These are phyloP conservation scores for Ptilorrhoa leucosticta DNA, from an alignment of 2,113 vertebrate species.

Conservation along the genomic window DNA sequence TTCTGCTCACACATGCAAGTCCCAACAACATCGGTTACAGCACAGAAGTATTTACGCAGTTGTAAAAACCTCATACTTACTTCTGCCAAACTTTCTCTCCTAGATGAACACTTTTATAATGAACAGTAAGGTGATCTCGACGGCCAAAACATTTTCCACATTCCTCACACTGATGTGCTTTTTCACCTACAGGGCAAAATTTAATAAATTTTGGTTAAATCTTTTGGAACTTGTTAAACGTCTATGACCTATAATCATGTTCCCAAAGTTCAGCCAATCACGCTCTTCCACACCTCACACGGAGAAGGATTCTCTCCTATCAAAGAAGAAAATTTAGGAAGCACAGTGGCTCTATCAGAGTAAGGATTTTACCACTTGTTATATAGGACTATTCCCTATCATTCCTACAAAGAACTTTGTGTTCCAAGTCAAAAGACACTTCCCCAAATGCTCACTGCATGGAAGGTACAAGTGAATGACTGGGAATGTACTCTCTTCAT, in stretches of 20 bases:
- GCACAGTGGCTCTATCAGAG: background rate
- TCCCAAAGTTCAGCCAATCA: background rate
- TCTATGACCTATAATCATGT: background rate
- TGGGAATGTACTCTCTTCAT: background rate
- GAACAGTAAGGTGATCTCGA: slow-evolving; percentile 93
- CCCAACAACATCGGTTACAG: background rate
- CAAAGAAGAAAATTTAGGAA: background rate
- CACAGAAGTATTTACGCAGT: background rate
- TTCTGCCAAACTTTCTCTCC: slow-evolving; percentile 98
- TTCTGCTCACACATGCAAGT: background rate
- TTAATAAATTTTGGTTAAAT: background rate
- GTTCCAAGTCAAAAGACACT: background rate
- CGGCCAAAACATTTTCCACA: slow-evolving; percentile 97
- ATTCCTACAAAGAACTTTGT: background rate
- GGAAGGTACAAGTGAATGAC: background rate
- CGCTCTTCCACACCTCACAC: background rate
- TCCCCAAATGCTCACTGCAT: background rate
- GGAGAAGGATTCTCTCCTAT: background rate
- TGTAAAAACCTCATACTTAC: slow-evolving; percentile 68
- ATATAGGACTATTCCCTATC: background rate
- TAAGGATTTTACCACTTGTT: background rate
- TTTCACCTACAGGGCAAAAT: slow-evolving; percentile 80
- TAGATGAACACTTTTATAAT: slow-evolving; percentile 95
- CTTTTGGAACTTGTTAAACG: background rate
- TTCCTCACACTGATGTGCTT: slow-evolving; percentile 97